Percentiles rank a stretch among this genome's conserved stretches.
These are phyloP conservation scores for Helicoverpa armigera DNA, from an alignment of 1,140 invertebrate species.

Conservation along the genomic window DNA sequence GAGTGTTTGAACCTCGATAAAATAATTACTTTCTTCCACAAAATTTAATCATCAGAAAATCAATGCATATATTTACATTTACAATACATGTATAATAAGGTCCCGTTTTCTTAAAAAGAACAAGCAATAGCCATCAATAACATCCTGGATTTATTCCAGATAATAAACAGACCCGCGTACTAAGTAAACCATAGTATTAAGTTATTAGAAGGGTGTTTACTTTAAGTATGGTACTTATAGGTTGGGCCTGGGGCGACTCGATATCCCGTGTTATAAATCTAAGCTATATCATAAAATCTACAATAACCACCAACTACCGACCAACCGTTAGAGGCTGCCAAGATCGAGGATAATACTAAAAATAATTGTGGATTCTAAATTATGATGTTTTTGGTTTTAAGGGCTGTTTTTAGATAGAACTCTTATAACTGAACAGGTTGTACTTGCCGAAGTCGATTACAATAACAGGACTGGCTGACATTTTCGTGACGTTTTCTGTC, in stretches of 20 bases:
- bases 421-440: too few relatives aligned
- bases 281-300: slow-evolving; percentile 51
- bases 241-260: slow-evolving; percentile 23
- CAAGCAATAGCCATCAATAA: not conserved
- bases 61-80: not conserved
- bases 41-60: not conserved
- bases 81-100: not conserved
- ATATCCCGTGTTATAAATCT: slow-evolving; percentile 49
- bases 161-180: not conserved
- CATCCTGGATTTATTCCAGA: not conserved
- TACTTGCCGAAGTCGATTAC: too few relatives aligned
- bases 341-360: slow-evolving; percentile 41
- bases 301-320: slow-evolving; percentile 44
- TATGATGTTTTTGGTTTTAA: slow-evolving; percentile 33
- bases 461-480: too few relatives aligned
- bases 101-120: not conserved
- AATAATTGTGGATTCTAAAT: slow-evolving; percentile 42
- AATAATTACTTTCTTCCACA: too few relatives aligned
- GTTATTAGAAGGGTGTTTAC: slow-evolving; percentile 50
- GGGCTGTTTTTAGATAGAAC: not conserved
- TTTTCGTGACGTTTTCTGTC: too few relatives aligned
- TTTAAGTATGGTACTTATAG: slow-evolving; percentile 49
- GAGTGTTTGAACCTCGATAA: too few relatives aligned
- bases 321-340: slow-evolving; percentile 31
- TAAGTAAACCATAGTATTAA: slow-evolving; percentile 46